Percentiles rank a stretch among this genome's conserved stretches.
These are phyloP conservation scores for Epinephelus awoara DNA, from an alignment of 2,797 vertebrate species.

Conservation along the genomic window DNA sequence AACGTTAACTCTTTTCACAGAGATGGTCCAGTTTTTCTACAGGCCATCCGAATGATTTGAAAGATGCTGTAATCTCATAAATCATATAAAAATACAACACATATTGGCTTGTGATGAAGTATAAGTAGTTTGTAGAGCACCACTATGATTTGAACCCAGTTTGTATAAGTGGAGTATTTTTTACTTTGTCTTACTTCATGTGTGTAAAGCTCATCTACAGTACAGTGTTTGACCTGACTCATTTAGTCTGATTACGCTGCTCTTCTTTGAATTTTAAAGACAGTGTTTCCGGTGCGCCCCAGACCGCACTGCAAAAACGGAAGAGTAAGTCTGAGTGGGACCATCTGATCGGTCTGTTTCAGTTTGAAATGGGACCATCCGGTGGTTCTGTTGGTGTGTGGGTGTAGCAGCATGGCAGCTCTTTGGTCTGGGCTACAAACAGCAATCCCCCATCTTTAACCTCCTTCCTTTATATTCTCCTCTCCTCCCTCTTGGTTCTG, in stretches of 20 bases:
- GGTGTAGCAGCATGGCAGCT: slow-evolving; percentile 72
- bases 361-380: slow-evolving; percentile 52
- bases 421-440: slow-evolving; percentile 63
- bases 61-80: neutral
- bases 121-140: neutral
- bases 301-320: slow-evolving; percentile 93
- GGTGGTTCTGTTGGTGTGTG: slow-evolving; percentile 72
- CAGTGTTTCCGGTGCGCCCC: slow-evolving; percentile 91
- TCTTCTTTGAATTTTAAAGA: slow-evolving; percentile 88
- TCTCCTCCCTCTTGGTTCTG: slow-evolving; percentile 14
- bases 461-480: slow-evolving; percentile 2
- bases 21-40: neutral
- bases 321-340: slow-evolving; percentile 87
- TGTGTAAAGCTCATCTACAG: neutral
- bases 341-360: slow-evolving; percentile 74
- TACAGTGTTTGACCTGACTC: slow-evolving; percentile 19
- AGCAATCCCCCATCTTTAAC: neutral
- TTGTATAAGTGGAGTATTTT: neutral
- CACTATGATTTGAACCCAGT: neutral
- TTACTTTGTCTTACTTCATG: neutral
- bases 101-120: neutral
- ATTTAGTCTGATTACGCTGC: slow-evolving; percentile 65
- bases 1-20: neutral
- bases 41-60: neutral
- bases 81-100: neutral